Evolutionary conservation across 2,113 vertebrate species (phyloP).

Genomic region (Pontoporia blainvillei): DNA sequence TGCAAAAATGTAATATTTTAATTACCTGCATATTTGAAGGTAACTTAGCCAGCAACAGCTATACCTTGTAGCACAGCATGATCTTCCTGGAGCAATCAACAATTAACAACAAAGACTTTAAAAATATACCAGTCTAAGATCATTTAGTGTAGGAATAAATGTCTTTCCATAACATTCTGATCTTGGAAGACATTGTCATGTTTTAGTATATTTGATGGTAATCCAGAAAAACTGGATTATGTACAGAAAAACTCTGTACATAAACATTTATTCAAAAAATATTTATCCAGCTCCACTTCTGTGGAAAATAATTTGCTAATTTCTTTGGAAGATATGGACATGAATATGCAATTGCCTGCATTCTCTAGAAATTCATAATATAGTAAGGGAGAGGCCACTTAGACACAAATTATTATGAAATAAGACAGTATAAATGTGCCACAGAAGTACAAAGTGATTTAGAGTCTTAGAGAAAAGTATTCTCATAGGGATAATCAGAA

Average conservation of each 20-base stretch:
- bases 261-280: constrained; percentile 12
- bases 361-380: neutral
- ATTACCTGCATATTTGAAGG: constrained; percentile 17
- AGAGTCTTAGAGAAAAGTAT: neutral
- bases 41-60: neutral
- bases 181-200: neutral
- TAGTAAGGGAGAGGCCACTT: neutral
- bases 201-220: neutral
- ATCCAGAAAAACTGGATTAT: no score
- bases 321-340: neutral
- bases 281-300: neutral
- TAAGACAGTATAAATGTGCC: neutral
- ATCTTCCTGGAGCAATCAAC: neutral
- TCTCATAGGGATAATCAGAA: neutral
- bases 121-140: neutral
- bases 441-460: neutral
- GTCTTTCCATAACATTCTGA: neutral
- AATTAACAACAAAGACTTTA: neutral
- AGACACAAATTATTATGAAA: neutral
- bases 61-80: neutral
- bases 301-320: neutral
- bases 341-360: neutral
- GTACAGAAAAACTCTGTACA: neutral
- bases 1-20: neutral
- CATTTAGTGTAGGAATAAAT: neutral